Conservation (phyloP, 1,140 invertebrate species). For the Drosophila bocqueti region DNA sequence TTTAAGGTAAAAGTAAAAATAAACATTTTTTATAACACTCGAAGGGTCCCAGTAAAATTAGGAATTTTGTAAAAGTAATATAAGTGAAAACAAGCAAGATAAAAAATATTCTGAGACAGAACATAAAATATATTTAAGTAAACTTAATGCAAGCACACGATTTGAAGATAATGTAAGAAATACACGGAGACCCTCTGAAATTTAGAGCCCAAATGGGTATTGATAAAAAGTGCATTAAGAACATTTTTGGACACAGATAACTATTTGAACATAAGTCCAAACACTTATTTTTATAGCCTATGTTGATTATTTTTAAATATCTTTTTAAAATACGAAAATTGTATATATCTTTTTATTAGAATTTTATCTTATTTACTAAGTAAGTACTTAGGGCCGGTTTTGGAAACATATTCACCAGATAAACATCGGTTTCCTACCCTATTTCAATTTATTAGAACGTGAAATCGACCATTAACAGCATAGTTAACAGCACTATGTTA, state of each 20-base stretch:
- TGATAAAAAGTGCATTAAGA: slow-evolving; percentile 19
- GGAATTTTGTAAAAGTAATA: slow-evolving; percentile 45
- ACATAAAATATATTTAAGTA: slow-evolving; percentile 35
- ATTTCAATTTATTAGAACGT: too few relatives aligned
- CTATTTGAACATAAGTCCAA: not conserved
- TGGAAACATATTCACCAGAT: too few relatives aligned
- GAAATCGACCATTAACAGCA: too few relatives aligned
- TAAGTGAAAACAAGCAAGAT: slow-evolving; percentile 54
- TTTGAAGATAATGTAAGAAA: slow-evolving; percentile 11
- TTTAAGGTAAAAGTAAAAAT: not conserved
- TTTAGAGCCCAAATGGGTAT: not conserved
- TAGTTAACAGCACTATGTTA: too few relatives aligned
- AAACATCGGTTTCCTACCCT: too few relatives aligned
- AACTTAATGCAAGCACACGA: slow-evolving; percentile 42
- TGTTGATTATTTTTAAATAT: too few relatives aligned
- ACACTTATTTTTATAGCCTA: not conserved
- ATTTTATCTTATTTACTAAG: too few relatives aligned
- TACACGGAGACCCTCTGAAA: slow-evolving; percentile 2
- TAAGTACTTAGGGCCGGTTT: too few relatives aligned
- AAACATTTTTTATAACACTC: not conserved
- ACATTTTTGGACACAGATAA: not conserved
- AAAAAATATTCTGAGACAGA: slow-evolving; percentile 13
- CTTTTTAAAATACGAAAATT: too few relatives aligned
- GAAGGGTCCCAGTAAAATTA: not conserved
- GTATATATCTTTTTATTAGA: too few relatives aligned